Evolutionary conservation across 2,888 invertebrate genomes (phyloP).

Genomic region (Ischnus inquisitorius): DNA sequence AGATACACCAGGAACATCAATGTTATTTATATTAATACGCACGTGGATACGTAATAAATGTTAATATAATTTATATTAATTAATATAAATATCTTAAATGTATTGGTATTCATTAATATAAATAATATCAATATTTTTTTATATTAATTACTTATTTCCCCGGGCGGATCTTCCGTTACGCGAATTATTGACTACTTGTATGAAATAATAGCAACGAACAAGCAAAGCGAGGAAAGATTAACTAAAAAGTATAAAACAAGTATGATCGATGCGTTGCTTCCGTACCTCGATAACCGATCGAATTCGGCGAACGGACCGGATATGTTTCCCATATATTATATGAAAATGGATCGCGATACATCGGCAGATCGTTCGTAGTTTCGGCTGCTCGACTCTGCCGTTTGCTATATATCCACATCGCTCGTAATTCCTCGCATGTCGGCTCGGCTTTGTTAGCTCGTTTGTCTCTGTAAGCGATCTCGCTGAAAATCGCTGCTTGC

Average conservation of each 20-base stretch:
- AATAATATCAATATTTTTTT: no score
- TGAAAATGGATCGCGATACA: slow-evolving; percentile 93
- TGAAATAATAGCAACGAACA: neutral
- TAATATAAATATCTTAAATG: no score
- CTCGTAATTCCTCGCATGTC: slow-evolving; percentile 94
- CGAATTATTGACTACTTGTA: neutral
- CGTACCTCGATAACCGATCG: slow-evolving; percentile 79
- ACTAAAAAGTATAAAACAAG: neutral
- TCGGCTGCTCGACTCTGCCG: slow-evolving; percentile 95
- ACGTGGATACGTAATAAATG: no score
- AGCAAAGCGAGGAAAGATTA: neutral
- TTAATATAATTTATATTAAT: no score
- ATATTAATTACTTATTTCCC: no score
- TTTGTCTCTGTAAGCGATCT: slow-evolving; percentile 75
- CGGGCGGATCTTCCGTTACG: no score
- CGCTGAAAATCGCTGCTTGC: slow-evolving; percentile 67
- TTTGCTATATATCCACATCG: slow-evolving; percentile 97
- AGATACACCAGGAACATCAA: no score
- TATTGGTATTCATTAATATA: no score
- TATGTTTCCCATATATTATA: slow-evolving; percentile 94
- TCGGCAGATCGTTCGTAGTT: slow-evolving; percentile 94
- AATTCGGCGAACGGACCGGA: slow-evolving; percentile 78
- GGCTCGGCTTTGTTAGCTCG: slow-evolving; percentile 89
- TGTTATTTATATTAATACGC: no score
- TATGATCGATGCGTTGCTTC: neutral